phyloP scores from a whole-genome alignment of 2,797 vertebrate genomes.

The Haliaeetus albicilla region DNA sequence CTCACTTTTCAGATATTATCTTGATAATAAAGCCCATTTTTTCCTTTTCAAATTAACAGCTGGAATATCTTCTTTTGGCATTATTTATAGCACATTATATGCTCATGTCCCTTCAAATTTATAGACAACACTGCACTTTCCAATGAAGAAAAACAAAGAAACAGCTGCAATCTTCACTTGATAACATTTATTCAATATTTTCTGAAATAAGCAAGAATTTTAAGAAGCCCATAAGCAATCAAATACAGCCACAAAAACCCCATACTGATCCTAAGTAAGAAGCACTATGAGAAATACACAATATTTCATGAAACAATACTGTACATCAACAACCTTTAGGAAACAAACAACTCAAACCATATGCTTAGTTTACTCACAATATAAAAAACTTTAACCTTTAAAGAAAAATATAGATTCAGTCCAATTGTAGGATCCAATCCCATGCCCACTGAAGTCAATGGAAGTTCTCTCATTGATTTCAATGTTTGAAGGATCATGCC shows the following conservation, averaged over 20 bases:
- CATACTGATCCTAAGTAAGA: slow-evolving; percentile 83
- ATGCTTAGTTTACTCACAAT: slow-evolving; percentile 73
- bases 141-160: slow-evolving; percentile 41
- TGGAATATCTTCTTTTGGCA: background rate
- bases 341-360: slow-evolving; percentile 73
- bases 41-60: background rate
- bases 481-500: slow-evolving; percentile 44
- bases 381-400: slow-evolving; percentile 73
- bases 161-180: slow-evolving; percentile 66
- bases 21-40: background rate
- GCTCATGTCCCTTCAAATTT: background rate
- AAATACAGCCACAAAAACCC: slow-evolving; percentile 78
- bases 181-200: slow-evolving; percentile 82
- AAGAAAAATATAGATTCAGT: slow-evolving; percentile 72
- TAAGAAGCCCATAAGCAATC: slow-evolving; percentile 81
- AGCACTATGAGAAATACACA: slow-evolving; percentile 79
- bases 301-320: slow-evolving; percentile 66
- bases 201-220: slow-evolving; percentile 76
- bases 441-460: slow-evolving; percentile 45
- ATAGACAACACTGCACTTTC: background rate
- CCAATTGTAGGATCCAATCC: slow-evolving; percentile 57
- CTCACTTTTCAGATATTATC: background rate
- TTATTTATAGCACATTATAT: background rate
- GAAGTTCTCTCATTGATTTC: slow-evolving; percentile 45
- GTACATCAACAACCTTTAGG: slow-evolving; percentile 72